Base-by-base conservation (phyloP, 2,797 vertebrate species). In the Acridotheres tristis region DNA sequence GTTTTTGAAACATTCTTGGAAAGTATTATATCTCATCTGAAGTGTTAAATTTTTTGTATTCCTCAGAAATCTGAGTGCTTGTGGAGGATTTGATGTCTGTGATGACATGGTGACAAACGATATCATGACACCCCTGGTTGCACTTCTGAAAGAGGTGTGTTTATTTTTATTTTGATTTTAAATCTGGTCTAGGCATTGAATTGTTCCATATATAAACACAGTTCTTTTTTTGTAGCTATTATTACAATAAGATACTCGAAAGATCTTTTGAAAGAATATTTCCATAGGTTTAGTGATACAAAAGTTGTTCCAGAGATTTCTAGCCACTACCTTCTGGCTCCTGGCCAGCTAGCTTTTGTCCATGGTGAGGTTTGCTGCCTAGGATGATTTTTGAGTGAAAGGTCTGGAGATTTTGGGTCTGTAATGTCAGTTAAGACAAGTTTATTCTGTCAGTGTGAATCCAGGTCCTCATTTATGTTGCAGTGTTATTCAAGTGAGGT, bases 91-190 rank as follows among this genome's bases (percentile, higher is more conserved):
- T 94, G 99, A 99, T 93, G 98, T 99, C n/a, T 99, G 99, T 86
- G 99, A 99, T 90, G 98, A 99, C 97, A 99, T 99, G 99, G 99
- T 99, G 96, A 98, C 98, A 59, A 98, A 98, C n/a, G 99, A 99
- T 53, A 93, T 99, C 89, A 98, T 99, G 98, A 99, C 99, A 17
- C 99, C 99, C 8, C 98, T 99, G 94, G 98, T 98, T 4, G 98
- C 98, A 1, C 97, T 99, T 85, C 98, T 99, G 55, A 98, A 97
- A 97, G 99, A 99, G 99, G 99, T 99, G 97, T 95, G 97, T 51
- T 23, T 42, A 5, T n/a, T 69, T 66, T 27, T 21, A 13, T 32
- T 72, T 66, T 47, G n/a, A 34, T 75, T 90, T 83, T 53, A 78
- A 78, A 77, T 40, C 13, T 55, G 10, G 25, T 53, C 10, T 73